phyloP scores from a whole-genome alignment of 1,140 invertebrate species.

The Cotesia typhae region DNA sequence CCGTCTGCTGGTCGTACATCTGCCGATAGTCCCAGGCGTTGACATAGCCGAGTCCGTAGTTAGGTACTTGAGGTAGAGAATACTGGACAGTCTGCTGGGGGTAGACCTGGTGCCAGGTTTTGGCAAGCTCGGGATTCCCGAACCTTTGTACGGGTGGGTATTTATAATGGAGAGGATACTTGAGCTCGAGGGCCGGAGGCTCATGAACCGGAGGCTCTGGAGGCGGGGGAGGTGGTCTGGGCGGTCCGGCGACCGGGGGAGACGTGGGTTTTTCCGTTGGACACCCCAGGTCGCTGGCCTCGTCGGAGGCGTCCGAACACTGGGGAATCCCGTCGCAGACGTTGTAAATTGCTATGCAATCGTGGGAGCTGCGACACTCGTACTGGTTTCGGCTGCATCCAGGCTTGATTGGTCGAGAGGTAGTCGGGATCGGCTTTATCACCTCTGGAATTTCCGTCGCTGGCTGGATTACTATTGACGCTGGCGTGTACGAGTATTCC shows the following conservation, averaged over 20 bases:
- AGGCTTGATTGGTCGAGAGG: constrained; percentile 46
- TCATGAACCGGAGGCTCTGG: not conserved
- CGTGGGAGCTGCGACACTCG: constrained; percentile 82
- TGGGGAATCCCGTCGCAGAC: constrained; percentile 94
- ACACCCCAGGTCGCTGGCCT: constrained; percentile 82
- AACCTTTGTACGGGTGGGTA: constrained; percentile 45
- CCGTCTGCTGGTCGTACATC: constrained; percentile 48
- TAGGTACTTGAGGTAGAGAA: constrained; percentile 45
- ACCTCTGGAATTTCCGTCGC: constrained; percentile 44
- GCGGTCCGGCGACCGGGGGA: constrained; percentile 36
- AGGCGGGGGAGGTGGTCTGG: constrained; percentile 39
- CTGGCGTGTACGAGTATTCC: constrained; percentile 53
- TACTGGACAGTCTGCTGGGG: constrained; percentile 52
- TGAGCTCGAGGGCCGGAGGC: constrained; percentile 21
- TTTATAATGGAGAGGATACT: constrained; percentile 56
- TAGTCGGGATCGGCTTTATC: constrained; percentile 39
- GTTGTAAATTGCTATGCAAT: constrained; percentile 96
- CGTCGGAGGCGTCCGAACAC: constrained; percentile 91
- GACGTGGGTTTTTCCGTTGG: constrained; percentile 66
- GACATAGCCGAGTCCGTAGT: constrained; percentile 49
- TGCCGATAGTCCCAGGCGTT: constrained; percentile 54
- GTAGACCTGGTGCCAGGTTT: constrained; percentile 49
- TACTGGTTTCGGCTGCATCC: constrained; percentile 85
- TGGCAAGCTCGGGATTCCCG: constrained; percentile 46
- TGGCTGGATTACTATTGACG: constrained; percentile 35